Conservation (phyloP, 2,797 vertebrate genomes). For the Xenopus petersii region DNA sequence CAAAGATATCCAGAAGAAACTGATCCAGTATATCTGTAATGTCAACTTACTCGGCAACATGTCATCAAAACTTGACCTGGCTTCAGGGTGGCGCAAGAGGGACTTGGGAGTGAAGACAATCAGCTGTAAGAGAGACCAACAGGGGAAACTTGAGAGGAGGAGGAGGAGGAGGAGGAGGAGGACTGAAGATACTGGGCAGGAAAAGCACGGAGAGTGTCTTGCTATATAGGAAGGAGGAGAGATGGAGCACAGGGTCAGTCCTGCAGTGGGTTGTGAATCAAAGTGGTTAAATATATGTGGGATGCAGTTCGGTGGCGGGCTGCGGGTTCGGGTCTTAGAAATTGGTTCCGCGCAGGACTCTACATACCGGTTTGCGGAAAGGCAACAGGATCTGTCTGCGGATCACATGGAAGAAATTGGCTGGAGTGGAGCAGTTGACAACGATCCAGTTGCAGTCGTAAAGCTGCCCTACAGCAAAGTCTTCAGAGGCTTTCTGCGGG, state of each 20-base stretch:
- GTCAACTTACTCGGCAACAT: slow-evolving; percentile 81
- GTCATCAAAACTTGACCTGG: slow-evolving; percentile 86
- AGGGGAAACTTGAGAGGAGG: not conserved
- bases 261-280: too few species aligned
- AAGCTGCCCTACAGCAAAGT: slow-evolving; percentile 83
- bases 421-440: slow-evolving; percentile 87
- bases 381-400: slow-evolving; percentile 89
- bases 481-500: slow-evolving; percentile 70
- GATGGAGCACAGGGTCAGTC: too few species aligned
- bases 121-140: slow-evolving; percentile 64
- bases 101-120: slow-evolving; percentile 95
- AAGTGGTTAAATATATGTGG: too few species aligned
- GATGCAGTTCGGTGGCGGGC: too few species aligned
- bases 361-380: slow-evolving; percentile 86
- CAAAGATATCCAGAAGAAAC: too few species aligned
- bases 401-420: slow-evolving; percentile 91
- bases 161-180: too few species aligned
- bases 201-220: too few species aligned
- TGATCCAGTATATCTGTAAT: not conserved
- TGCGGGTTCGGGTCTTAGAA: too few species aligned
- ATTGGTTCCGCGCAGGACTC: too few species aligned
- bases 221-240: too few species aligned
- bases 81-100: slow-evolving; percentile 87
- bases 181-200: too few species aligned
- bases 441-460: slow-evolving; percentile 94